Evolutionary conservation across 2,797 vertebrate genomes (phyloP).

Genomic region (Scarus forsteni): DNA sequence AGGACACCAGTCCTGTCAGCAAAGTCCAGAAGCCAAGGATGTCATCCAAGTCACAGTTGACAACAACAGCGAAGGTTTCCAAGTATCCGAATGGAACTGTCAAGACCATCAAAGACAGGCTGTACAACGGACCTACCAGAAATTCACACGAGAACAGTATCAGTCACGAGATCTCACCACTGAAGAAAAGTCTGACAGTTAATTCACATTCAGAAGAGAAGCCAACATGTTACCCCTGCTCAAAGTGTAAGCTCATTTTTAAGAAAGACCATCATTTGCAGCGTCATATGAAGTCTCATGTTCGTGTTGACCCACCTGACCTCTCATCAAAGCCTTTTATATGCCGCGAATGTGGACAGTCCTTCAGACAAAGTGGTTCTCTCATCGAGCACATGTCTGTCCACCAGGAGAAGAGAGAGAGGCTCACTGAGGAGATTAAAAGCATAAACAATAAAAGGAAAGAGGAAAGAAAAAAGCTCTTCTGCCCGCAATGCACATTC

Average conservation of each 20-base stretch:
- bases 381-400: slow-evolving; percentile 95
- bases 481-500: slow-evolving; percentile 96
- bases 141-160: slow-evolving; percentile 88
- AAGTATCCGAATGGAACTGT: slow-evolving; percentile 88
- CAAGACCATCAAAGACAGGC: slow-evolving; percentile 91
- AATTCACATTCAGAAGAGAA: slow-evolving; percentile 88
- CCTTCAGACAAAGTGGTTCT: slow-evolving; percentile 91
- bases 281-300: slow-evolving; percentile 92
- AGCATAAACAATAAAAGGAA: slow-evolving; percentile 89
- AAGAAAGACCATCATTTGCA: slow-evolving; percentile 94
- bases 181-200: slow-evolving; percentile 85
- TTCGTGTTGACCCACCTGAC: slow-evolving; percentile 89
- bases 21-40: slow-evolving; percentile 87
- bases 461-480: slow-evolving; percentile 90
- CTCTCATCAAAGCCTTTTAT: slow-evolving; percentile 93
- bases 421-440: slow-evolving; percentile 89
- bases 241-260: slow-evolving; percentile 95
- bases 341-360: slow-evolving; percentile 94
- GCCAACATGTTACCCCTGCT: slow-evolving; percentile 90
- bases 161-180: slow-evolving; percentile 88
- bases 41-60: slow-evolving; percentile 85
- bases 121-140: slow-evolving; percentile 87
- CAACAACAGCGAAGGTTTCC: slow-evolving; percentile 85
- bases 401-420: slow-evolving; percentile 90
- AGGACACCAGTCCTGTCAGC: slow-evolving; percentile 75